Percentiles rank a stretch among this genome's conserved stretches.
Evolutionary conservation across 2,113 vertebrate species (phyloP).

Genomic region (Pimephales promelas): DNA sequence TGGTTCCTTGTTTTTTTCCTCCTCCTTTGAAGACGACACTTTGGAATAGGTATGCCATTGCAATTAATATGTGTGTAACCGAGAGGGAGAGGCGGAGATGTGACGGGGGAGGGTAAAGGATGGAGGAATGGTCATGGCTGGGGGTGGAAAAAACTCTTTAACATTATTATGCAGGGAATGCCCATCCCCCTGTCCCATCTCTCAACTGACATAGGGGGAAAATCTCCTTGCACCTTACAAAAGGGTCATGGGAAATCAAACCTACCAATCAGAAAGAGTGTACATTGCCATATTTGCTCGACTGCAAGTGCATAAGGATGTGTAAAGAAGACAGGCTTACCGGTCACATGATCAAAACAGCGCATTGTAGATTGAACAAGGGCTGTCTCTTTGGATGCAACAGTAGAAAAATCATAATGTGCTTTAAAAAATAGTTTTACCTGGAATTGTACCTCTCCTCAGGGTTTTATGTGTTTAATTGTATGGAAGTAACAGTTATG

Average conservation of each 20-base stretch:
- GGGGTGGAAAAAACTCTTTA: slow-evolving; percentile 66
- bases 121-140: slow-evolving; percentile 57
- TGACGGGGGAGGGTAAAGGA: slow-evolving; percentile 56
- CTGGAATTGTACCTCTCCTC: background rate
- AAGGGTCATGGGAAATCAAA: slow-evolving; percentile 39
- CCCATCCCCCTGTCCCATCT: slow-evolving; percentile 63
- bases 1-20: background rate
- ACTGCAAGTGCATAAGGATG: background rate
- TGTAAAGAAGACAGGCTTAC: background rate
- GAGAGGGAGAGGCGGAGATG: slow-evolving; percentile 32
- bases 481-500: too few relatives aligned
- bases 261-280: background rate
- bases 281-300: background rate
- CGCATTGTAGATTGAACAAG: background rate
- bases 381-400: background rate
- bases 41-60: slow-evolving; percentile 48
- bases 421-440: background rate
- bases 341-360: background rate
- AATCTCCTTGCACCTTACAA: slow-evolving; percentile 8
- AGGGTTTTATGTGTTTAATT: background rate
- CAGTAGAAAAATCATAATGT: background rate
- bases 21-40: slow-evolving; percentile 22
- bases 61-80: slow-evolving; percentile 41
- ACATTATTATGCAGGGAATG: slow-evolving; percentile 70
- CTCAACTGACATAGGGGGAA: background rate